Evolutionary conservation across 2,113 vertebrate genomes (phyloP).

Genomic region (Oplegnathus fasciatus): DNA sequence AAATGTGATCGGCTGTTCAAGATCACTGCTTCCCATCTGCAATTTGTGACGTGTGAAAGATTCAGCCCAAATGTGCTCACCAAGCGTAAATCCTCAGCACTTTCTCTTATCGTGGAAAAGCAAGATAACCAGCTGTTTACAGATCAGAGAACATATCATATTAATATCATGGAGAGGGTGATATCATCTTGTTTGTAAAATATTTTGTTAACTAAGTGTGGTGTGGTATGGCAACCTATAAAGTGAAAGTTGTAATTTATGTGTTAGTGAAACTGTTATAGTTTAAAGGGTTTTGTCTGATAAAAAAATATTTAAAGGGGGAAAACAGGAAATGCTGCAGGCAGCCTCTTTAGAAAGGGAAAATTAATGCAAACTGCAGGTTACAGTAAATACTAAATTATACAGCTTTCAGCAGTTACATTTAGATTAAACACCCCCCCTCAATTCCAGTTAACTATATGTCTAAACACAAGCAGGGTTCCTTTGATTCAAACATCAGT

Average conservation of each 20-base stretch:
- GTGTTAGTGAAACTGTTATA: constrained; percentile 56
- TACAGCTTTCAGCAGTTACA: constrained; percentile 26
- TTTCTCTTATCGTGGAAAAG: constrained; percentile 99
- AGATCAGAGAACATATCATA: constrained; percentile 99
- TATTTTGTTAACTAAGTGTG: constrained; percentile 88
- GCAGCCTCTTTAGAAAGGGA: constrained; percentile 29
- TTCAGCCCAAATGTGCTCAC: constrained; percentile 99
- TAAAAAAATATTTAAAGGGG: constrained; percentile 27
- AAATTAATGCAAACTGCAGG: constrained; percentile 39
- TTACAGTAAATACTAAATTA: constrained; percentile 53
- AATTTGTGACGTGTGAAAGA: constrained; percentile 99
- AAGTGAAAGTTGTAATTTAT: constrained; percentile 80
- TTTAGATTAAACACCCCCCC: constrained; percentile 2
- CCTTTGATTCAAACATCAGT: constrained; percentile 11
- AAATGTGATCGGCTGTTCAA: constrained; percentile 99
- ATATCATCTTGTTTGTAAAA: constrained; percentile 90
- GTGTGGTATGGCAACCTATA: constrained; percentile 81
- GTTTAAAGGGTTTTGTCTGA: constrained; percentile 51
- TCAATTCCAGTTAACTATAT: constrained; percentile 16
- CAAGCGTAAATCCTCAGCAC: constrained; percentile 99
- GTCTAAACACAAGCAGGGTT: constrained; percentile 16
- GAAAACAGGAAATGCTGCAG: constrained; percentile 18
- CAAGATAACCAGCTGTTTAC: constrained; percentile 99
- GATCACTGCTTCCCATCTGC: constrained; percentile 99
- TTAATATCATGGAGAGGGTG: constrained; percentile 97